Evolutionary conservation across 2,113 vertebrate genomes (phyloP).

Genomic region (Eretmodus cyanostictus): DNA sequence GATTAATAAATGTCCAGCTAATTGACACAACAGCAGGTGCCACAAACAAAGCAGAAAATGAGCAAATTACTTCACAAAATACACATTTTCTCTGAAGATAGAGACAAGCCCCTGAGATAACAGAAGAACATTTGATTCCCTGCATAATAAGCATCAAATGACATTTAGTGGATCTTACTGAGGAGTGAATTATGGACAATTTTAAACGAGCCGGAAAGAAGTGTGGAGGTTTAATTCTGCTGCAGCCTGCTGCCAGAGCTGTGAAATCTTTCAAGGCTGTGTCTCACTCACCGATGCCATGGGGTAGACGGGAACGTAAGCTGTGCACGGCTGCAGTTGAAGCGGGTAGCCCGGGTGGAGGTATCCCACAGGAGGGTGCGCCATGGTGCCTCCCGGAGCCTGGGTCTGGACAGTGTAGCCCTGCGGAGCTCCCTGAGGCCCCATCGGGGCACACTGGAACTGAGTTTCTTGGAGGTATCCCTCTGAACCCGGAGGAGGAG

Average conservation of each 20-base stretch:
- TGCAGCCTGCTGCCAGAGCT: not conserved
- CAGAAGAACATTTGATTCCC: not conserved
- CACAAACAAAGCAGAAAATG: not conserved
- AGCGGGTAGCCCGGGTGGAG: slow-evolving; percentile 82
- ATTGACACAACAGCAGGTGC: not conserved
- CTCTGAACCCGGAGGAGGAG: slow-evolving; percentile 65
- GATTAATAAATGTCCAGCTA: not conserved
- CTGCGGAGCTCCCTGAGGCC: slow-evolving; percentile 70
- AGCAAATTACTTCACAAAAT: not conserved
- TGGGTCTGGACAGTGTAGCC: slow-evolving; percentile 85
- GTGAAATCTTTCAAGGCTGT: not conserved
- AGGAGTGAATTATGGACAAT: not conserved
- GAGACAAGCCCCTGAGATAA: not conserved
- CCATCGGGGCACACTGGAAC: slow-evolving; percentile 66
- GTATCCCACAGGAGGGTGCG: slow-evolving; percentile 80
- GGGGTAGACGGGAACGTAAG: slow-evolving; percentile 87
- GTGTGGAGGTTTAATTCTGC: not conserved
- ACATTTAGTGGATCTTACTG: not conserved
- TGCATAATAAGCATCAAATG: not conserved
- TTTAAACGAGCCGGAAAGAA: not conserved
- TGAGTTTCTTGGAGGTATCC: slow-evolving; percentile 78
- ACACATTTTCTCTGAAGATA: not conserved
- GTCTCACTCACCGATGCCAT: slow-evolving; percentile 76
- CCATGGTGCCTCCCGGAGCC: slow-evolving; percentile 68
- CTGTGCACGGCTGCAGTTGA: slow-evolving; percentile 89